Evolutionary conservation across 2,797 vertebrate species (phyloP), one percentile per base, ranked within the genome.

Genomic region (Agapornis canus): DNA sequence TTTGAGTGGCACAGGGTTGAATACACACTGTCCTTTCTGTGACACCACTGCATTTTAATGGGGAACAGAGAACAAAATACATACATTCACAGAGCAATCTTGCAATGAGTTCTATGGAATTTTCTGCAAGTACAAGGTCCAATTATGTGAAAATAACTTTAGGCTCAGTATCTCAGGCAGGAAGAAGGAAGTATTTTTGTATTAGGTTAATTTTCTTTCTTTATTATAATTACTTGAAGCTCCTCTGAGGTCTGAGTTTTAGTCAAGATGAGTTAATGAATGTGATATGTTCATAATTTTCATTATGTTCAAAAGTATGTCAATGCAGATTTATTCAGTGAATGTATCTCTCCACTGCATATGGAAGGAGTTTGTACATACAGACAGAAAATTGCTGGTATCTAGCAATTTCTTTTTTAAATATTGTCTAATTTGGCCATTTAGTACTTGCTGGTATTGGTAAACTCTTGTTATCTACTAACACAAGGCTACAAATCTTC

Each of bases 141-240:
- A 63, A 11, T 73, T 89, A 84, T 45, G n/a, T 61, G 35, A 90
- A 90, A 84, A 69, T 71, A 93, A 85, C 40, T 73, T 7, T 20
- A 80, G 32, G 48, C 70, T 86, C 40, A 86, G 48, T 47, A 88
- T 63, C 51, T 73, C 54, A 32, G 60, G 13, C 60, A 93, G 88
- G 68, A 94, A 63, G 31, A 86, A 82, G 14, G 32, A 89, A 90
- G 47, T 51, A 57, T 77, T 90, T 89, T 77, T 80, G 14, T 73
- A 61, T 47, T 76, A 81, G 14, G 13, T 76, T 94, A 86, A 64
- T 89, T 92, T 71, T 81, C 43, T 90, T 75, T 75, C 45, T 81
- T 64, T 66, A 45, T 5, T 87, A 68, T 92, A 85, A 93, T 83
- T 76, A 94, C 48, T 89, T 73, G 11, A 95, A 90, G 64, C 19